Base-by-base conservation (phyloP, 1,140 invertebrate genomes). In the Apis cerana region DNA sequence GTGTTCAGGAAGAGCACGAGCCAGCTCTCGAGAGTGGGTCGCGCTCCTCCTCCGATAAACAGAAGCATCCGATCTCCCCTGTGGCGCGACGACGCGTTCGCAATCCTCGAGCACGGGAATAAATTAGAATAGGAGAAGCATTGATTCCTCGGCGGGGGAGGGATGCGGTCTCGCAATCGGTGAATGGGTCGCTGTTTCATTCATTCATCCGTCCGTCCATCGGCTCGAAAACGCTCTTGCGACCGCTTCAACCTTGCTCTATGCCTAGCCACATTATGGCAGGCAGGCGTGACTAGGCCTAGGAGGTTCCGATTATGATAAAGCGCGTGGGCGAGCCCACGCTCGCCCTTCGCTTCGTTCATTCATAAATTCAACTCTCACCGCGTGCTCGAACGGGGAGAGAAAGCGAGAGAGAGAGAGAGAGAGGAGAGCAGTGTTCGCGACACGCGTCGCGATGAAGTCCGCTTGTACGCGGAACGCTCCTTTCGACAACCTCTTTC, bases 341-440 rank as follows among this genome's bases (percentile, higher is more conserved):
- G 84, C 81, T 85, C 84, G 87, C 87, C 87, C 87, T 89, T 89
- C 87, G 83, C 80, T 88, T 43, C 87, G 82, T 88, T 86, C 87
- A 89, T 89, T 85, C 84, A 85, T 82, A 89, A 89, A 89, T 77
- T 88, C 87, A 85, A 82, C 87, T 88, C 87, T 88, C 87, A 88
- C 87, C 87, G 81, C 74, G 80, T 67, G 69, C 71, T 78, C 27
- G 70, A 52, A 58, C 71, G 58, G 21, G 65, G 67, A 68, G 27
- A 23, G 17, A 23, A 56, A 56, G 23, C 13, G 54, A 56, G 1
- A 56, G 54, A 54, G 52, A 54, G 54, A 54, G 15, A 54, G 54
- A 17, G 54, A 21, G 76, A 69, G 72, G 83, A 77, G 85, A 86
- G 75, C 83, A 54, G 83, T 82, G 82, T 59, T 48, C 82, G 65